These are phyloP conservation scores for Microcebus jonahi DNA, from an alignment of 2,113 vertebrate species.

Conservation along the genomic window DNA sequence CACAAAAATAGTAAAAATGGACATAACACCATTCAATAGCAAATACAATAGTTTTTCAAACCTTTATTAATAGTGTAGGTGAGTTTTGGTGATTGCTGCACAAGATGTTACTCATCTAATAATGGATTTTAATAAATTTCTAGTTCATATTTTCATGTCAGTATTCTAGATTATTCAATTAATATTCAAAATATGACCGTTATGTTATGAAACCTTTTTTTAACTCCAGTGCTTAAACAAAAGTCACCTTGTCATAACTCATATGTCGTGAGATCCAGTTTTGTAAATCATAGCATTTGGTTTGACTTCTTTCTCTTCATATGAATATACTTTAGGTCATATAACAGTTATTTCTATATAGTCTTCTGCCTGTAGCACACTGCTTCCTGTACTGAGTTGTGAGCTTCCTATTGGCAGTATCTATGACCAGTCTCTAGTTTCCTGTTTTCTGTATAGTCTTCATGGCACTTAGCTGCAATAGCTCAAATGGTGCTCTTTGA, in stretches of 20 bases:
- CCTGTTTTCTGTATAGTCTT: neutral
- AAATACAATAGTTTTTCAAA: neutral
- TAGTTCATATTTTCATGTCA: neutral
- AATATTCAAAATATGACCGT: neutral
- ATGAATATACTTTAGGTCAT: neutral
- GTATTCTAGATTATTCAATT: neutral
- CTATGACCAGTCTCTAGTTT: neutral
- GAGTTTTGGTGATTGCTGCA: neutral
- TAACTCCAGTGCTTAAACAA: neutral
- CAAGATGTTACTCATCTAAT: neutral
- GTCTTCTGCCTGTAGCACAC: neutral
- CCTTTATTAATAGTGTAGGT: neutral
- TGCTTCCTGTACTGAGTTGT: too few relatives aligned
- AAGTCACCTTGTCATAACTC: neutral
- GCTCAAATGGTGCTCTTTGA: neutral
- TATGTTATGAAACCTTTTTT: neutral
- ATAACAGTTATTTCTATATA: neutral
- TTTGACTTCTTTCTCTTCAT: neutral
- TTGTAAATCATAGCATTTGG: neutral
- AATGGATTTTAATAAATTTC: neutral
- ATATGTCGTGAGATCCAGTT: neutral
- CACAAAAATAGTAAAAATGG: neutral
- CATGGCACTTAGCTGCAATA: neutral
- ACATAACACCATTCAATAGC: neutral
- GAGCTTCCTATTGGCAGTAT: neutral